Base-by-base conservation (phyloP, 1,140 invertebrate genomes). In the Mactra quadrangularis region DNA sequence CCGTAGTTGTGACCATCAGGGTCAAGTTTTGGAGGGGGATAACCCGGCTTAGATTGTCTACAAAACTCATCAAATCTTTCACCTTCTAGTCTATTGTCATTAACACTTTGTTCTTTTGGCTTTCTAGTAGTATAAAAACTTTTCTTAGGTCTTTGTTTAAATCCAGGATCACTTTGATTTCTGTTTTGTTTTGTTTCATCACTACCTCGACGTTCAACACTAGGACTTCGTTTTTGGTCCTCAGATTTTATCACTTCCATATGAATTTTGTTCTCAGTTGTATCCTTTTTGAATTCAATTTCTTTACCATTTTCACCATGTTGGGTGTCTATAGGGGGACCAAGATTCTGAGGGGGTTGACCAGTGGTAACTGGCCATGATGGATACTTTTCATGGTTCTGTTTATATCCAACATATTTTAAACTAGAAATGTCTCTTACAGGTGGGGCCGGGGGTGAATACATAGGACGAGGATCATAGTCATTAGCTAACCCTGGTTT, bases 321-420 rank as follows among this genome's bases (percentile, higher is more conserved):
- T 22, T 79, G 47, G 41, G 82, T 72, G 55, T 89, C 86, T 35
- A 78, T 78, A 68, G 57, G 66, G 17, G 86, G 85, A 41, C 85
- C 83, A 27, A 88, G 86, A 27, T 82, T 85, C 47, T 83, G 82
- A 9, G 87, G 85, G 7, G 64, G 59, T 25, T 82, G 70, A 13
- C 70, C 70, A 52, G 70, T 33, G 11, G 88, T 89, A 29, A 90
- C 94, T 15, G 96, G 96, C 96, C 96, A 96, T 53, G 96, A 96
- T 3, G 96, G 96, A 89, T 95, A 96, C 88, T 96, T 96, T 92
- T 96, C 96, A 94, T 97, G 96, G 76, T 95, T 95, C 66, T 95
- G 95, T 25, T 95, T 95, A 31, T 25, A 60, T 72, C 91, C 92
- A 15, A 85, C 86, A 92, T 95, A 95, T 87, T 95, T 95, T 79